Base-by-base conservation (phyloP, 1,140 invertebrate genomes). In the Drosophila funebris region DNA sequence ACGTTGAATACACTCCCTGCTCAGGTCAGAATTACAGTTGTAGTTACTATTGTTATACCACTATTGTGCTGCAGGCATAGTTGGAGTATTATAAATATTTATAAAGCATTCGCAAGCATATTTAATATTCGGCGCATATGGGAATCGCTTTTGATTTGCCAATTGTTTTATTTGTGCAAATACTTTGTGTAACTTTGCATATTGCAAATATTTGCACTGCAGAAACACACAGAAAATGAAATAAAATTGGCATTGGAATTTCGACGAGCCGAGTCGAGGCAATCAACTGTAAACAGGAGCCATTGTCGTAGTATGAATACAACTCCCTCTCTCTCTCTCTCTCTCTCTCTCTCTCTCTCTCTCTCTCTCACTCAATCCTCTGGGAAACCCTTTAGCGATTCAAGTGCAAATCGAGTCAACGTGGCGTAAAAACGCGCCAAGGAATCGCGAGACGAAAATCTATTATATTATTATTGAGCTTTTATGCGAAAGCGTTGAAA, bases 391-490 rank as follows among this genome's bases (percentile, higher is more conserved):
- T 44, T 36, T 43, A 4, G 24, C 44, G 44, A 56, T 74, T 78
- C 76, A 67, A 76, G 73, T 68, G 78, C 68, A 81, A 80, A 80
- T 76, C 71, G 79, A 83, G 77, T 75, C 64, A 74, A 61, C 63
- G 33, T 64, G 37, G 78, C 72, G 67, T 80, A 22, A 67, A 76
- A 80, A 39, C 14, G 67, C 60, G 64, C 33, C 37, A 56, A 73
- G 64, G 24, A 81, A 80, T 79, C 78, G 63, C 53, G 41, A 54
- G 31, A 60, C 54, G 64, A 54, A 48, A 77, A 70, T 74, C 58
- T 66, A 74, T 75, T 78, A 83, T 75, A 73, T 71, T 82, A 84
- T 82, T 82, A 82, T 83, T 78, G 61, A 83, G 71, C 48, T 78
- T 64, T 78, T 69, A n/a, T 82, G 75, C 43, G 14, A 60, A 44